These are phyloP conservation scores for Drosophila mayaguana DNA, from an alignment of 2,888 invertebrate species.

Conservation along the genomic window DNA sequence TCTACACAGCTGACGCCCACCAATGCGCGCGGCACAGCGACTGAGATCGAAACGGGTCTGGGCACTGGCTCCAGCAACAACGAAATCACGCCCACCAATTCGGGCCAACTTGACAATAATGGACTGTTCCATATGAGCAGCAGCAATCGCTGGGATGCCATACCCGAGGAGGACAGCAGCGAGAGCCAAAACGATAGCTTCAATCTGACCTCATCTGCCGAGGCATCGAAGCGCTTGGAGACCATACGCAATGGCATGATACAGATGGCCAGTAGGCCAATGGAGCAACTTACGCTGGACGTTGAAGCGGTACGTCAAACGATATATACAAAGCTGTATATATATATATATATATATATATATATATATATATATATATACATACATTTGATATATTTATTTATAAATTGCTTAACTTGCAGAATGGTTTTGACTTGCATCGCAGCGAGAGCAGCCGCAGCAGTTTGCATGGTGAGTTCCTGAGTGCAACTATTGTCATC, in stretches of 20 bases:
- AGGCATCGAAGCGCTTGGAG: slow-evolving; percentile 76
- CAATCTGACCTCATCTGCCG: slow-evolving; percentile 78
- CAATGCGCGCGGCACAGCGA: slow-evolving; percentile 54
- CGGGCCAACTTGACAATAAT: slow-evolving; percentile 68
- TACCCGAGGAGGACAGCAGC: slow-evolving; percentile 77
- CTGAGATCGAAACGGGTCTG: slow-evolving; percentile 54
- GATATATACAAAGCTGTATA: background rate
- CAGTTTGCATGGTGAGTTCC: slow-evolving; percentile 66
- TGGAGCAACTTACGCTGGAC: slow-evolving; percentile 88
- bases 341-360: background rate
- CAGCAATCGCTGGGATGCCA: slow-evolving; percentile 80
- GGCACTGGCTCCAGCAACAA: slow-evolving; percentile 46
- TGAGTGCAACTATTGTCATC: slow-evolving; percentile 37
- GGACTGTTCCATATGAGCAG: slow-evolving; percentile 64
- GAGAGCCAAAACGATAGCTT: slow-evolving; percentile 71
- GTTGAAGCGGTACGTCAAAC: slow-evolving; percentile 88
- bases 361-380: background rate
- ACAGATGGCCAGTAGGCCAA: slow-evolving; percentile 67
- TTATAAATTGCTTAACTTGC: slow-evolving; percentile 35
- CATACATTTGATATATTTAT: background rate
- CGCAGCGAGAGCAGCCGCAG: slow-evolving; percentile 67
- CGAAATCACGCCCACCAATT: slow-evolving; percentile 77
- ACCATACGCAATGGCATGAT: slow-evolving; percentile 83
- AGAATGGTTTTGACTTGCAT: slow-evolving; percentile 88
- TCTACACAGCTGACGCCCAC: slow-evolving; percentile 81